Evolutionary conservation across 2,888 invertebrate species (phyloP).

Genomic region (Actias luna): DNA sequence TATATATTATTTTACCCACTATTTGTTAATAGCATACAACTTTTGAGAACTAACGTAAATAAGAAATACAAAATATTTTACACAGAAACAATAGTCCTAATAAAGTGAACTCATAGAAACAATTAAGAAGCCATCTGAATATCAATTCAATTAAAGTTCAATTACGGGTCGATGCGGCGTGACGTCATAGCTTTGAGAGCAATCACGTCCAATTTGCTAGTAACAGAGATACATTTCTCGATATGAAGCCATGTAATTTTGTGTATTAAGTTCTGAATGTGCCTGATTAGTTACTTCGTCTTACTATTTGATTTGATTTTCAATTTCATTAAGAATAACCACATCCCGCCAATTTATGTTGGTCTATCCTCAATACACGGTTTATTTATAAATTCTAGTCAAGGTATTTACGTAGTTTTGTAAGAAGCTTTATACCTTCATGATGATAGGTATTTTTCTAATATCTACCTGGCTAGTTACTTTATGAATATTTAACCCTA

Average conservation of each 20-base stretch:
- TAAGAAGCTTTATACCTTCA: no score
- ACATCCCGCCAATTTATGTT: neutral
- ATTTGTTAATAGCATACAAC: no score
- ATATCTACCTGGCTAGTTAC: no score
- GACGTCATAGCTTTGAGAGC: neutral
- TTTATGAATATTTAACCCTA: no score
- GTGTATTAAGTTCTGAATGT: neutral
- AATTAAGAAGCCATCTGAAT: slow-evolving; percentile 2
- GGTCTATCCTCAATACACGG: no score
- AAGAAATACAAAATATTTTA: no score
- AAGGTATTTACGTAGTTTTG: no score
- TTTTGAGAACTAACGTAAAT: no score
- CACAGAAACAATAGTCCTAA: neutral
- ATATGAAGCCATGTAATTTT: slow-evolving; percentile 4
- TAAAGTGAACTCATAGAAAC: neutral
- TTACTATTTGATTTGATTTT: neutral
- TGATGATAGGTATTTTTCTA: no score
- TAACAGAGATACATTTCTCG: neutral
- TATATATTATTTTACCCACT: no score
- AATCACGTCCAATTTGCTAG: slow-evolving; percentile 2
- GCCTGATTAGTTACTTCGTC: neutral
- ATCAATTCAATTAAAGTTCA: neutral
- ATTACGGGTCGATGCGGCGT: neutral
- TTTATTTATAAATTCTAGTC: no score
- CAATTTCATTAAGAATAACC: neutral